Base-by-base conservation (phyloP, 2,888 invertebrate genomes). In the Escarpia spicata region DNA sequence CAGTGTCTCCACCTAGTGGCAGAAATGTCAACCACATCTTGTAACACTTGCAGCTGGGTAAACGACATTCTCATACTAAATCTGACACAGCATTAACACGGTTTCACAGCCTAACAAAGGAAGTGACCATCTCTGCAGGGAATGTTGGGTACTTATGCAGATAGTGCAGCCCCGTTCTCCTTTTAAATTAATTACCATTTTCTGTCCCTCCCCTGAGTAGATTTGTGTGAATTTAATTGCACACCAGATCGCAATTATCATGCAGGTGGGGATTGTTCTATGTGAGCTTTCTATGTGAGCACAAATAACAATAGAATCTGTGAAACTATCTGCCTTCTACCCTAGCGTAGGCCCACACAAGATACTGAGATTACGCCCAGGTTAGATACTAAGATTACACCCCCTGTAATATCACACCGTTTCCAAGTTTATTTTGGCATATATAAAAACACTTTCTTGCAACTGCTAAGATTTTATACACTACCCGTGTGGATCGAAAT, bases 61-160 rank as follows among this genome's bases (percentile, higher is more conserved):
- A 75, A 75, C 26, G 75, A 2, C 75, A 75, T 75, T 75, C 75
- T 75, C 75, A 75, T 75, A 26, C 26, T 75, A 75, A 75, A 75
- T 26, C 19, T 75, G 6, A 75, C 75, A 75, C 26, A 4, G 26
- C 75, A 75, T 75, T 75, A 75, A 19, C 75, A 75, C 19, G 19
- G 75, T n/a, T 75, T 75, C 75, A 26, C 75, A 75, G 75, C 19
- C 75, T 75, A 75, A 75, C 75, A 75, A 75, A 75, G 75, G 75
- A 75, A 26, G 75, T 0, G n/a, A 26, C 19, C 75, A 75, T 75
- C 75, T 75, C 75, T n/a, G 19, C 19, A 6, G 75, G 26, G 75
- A 75, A 75, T 75, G 75, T 26, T 75, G 75, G 75, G 75, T 75
- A 75, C n/a, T 75, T 75, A 75, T 75, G 75, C 75, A 75, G 75